phyloP scores from a whole-genome alignment of 2,797 vertebrate species.

The Dallia pectoralis region DNA sequence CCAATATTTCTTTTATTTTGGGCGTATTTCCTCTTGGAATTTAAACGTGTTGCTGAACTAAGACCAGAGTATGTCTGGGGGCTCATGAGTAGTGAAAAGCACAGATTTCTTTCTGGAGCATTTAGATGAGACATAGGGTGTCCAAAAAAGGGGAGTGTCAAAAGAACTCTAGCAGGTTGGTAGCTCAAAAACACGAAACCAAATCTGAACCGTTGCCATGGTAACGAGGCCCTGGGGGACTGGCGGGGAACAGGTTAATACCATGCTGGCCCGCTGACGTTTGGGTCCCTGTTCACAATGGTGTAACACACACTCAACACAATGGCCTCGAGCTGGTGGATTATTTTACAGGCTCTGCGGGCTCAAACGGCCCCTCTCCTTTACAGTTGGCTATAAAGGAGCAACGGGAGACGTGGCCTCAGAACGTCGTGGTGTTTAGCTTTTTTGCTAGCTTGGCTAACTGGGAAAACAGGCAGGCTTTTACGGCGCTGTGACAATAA shows the following conservation, averaged over 20 bases:
- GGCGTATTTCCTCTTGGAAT: too few relatives aligned
- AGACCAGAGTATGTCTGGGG: too few relatives aligned
- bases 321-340: conserved; percentile 9
- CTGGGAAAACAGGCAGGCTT: neutral
- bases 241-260: neutral
- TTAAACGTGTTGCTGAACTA: too few relatives aligned
- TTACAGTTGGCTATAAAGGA: conserved; percentile 6
- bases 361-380: neutral
- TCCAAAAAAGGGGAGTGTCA: neutral
- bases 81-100: too few relatives aligned
- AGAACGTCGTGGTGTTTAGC: neutral
- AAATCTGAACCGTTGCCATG: conserved; percentile 16
- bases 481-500: neutral
- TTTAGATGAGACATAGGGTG: conserved; percentile 4
- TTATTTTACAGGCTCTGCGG: conserved; percentile 3
- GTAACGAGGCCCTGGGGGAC: conserved; percentile 13
- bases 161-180: neutral
- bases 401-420: neutral
- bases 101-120: neutral
- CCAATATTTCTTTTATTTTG: too few relatives aligned
- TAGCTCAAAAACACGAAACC: conserved; percentile 6
- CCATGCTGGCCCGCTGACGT: neutral
- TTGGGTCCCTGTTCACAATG: conserved; percentile 1
- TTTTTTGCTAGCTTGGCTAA: neutral
- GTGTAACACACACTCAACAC: conserved; percentile 3